Conservation (phyloP, 2,797 vertebrate species). For the Crocidura indochinensis region DNA sequence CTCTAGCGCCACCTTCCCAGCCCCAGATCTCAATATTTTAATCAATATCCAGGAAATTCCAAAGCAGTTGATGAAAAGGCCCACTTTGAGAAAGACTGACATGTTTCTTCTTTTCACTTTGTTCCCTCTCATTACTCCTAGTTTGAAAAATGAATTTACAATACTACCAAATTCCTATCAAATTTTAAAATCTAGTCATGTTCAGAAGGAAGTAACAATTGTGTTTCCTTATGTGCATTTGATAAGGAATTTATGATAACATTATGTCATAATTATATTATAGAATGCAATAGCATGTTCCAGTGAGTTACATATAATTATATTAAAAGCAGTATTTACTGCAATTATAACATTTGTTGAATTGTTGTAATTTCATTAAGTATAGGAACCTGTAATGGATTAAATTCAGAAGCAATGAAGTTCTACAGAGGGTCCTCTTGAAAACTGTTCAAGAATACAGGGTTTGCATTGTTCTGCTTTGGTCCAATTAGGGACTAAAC, state of each 20-base stretch:
- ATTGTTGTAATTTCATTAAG: slow-evolving; percentile 82
- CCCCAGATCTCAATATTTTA: too few relatives aligned
- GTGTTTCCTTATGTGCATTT: slow-evolving; percentile 42
- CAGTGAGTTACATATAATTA: slow-evolving; percentile 78
- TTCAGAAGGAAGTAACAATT: slow-evolving; percentile 64
- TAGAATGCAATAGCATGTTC: slow-evolving; percentile 75
- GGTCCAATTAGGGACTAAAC: slow-evolving; percentile 51
- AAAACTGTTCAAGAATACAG: slow-evolving; percentile 68
- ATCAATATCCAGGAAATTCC: background rate
- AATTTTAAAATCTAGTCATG: slow-evolving; percentile 46
- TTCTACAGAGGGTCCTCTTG: slow-evolving; percentile 50
- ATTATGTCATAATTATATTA: slow-evolving; percentile 77
- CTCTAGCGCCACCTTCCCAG: too few relatives aligned
- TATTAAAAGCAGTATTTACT: slow-evolving; percentile 82
- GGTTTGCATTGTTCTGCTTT: slow-evolving; percentile 41
- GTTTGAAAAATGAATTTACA: slow-evolving; percentile 43
- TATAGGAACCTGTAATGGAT: slow-evolving; percentile 76
- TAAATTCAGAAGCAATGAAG: slow-evolving; percentile 77
- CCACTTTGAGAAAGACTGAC: slow-evolving; percentile 38
- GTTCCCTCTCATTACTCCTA: background rate
- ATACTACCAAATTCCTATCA: slow-evolving; percentile 30
- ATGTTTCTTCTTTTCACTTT: background rate
- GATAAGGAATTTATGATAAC: slow-evolving; percentile 71
- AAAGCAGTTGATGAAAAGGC: background rate
- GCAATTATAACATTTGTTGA: slow-evolving; percentile 80